Base-by-base conservation (phyloP, 2,888 invertebrate species). In the Tetramorium bicarinatum region DNA sequence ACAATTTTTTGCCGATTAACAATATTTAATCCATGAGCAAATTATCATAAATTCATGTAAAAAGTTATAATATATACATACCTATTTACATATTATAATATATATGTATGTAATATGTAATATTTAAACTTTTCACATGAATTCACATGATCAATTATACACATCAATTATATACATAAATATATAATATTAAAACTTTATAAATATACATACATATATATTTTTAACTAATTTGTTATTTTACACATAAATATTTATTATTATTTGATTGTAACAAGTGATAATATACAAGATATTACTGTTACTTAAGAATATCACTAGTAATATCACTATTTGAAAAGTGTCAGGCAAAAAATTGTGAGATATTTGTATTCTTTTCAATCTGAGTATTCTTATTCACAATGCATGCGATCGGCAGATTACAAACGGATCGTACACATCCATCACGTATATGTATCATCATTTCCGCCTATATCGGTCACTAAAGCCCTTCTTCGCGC, bases 401-500 rank as follows among this genome's bases (percentile, higher is more conserved):
- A 25, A 71, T 25, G 47, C 69, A n/a, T 67, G 18, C 59, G 47
- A 79, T 69, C 38, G 34, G n/a, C 69, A 61, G 47, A 79, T 71
- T 71, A 79, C 59, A 59, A 59, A 34, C 25, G 41, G 29, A 79
- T 52, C 67, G 15, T 34, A 67, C 13, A 69, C 18, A 69, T 79
- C 67, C 38, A 34, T 66, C 67, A 59, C 79, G 8, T 47, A 67
- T 79, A 13, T 79, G 47, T 59, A 59, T 69, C 77, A 44, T 76
- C 41, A 66, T 54, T 38, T 67, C 47, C 34, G 8, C 21, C 44
- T 80, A 80, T 61, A 80, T 80, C 69, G 71, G 69, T 69, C 69
- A 80, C 79, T 80, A 49, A 79, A 49, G 47, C 59, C 13, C 69
- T 61, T 71, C 59, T 71, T 69, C 71, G 59, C 59, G 79, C 59